Conservation (phyloP, 1,140 invertebrate genomes). For the Dendrolimus kikuchii region DNA sequence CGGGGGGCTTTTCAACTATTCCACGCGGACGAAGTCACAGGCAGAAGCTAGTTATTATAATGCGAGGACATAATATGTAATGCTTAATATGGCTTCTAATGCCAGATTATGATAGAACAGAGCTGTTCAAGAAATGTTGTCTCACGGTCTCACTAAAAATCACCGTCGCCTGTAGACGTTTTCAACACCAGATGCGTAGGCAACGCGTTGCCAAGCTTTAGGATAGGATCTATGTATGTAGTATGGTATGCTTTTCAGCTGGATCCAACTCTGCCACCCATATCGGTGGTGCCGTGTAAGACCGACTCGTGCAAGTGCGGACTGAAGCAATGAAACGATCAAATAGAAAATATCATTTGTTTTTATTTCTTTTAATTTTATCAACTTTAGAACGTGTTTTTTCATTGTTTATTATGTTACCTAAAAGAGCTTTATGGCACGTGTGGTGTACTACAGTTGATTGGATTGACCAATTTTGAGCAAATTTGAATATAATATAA, state of each 20-base stretch:
- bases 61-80: too few relatives aligned
- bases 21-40: too few relatives aligned
- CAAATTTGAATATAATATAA: neutral
- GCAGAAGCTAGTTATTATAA: too few relatives aligned
- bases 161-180: too few relatives aligned
- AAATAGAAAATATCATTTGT: constrained; percentile 39
- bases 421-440: constrained; percentile 43
- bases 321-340: constrained; percentile 36
- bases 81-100: too few relatives aligned
- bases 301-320: constrained; percentile 21
- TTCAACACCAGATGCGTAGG: too few relatives aligned
- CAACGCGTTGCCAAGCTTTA: too few relatives aligned
- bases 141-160: too few relatives aligned
- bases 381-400: constrained; percentile 28
- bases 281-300: constrained; percentile 16
- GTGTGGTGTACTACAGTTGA: constrained; percentile 4
- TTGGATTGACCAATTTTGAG: too few relatives aligned
- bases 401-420: constrained; percentile 12
- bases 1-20: too few relatives aligned
- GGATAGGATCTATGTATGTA: neutral
- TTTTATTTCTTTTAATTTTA: constrained; percentile 32
- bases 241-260: constrained; percentile 11
- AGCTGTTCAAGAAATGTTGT: too few relatives aligned
- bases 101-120: too few relatives aligned
- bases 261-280: constrained; percentile 15